Evolutionary conservation across 2,888 invertebrate species (phyloP).

Genomic region (Empis livida): DNA sequence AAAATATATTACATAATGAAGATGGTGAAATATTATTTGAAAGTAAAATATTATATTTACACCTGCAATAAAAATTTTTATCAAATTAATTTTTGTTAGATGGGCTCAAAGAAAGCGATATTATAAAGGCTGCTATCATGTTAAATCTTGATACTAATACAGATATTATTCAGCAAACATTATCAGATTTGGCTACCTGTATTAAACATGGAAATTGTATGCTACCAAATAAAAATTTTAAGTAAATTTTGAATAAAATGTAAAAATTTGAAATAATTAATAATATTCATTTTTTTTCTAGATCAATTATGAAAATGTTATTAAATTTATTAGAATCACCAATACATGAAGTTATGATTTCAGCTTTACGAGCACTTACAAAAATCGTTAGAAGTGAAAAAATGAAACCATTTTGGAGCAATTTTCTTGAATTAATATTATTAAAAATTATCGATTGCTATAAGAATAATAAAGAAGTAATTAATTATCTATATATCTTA

Average conservation of each 20-base stretch:
- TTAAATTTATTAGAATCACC: conserved; percentile 51
- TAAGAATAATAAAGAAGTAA: conserved; percentile 53
- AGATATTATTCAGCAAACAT: conserved; percentile 30
- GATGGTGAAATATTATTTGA: conserved; percentile 47
- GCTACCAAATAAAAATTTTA: conserved; percentile 39
- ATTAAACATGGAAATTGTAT: conserved; percentile 40
- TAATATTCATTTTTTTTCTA: conserved; percentile 18
- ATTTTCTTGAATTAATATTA: conserved; percentile 82
- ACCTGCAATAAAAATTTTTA: neutral
- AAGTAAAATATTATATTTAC: conserved; percentile 30
- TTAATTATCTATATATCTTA: neutral
- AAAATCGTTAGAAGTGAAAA: conserved; percentile 72
- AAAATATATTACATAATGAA: conserved; percentile 40
- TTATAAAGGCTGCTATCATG: conserved; percentile 34
- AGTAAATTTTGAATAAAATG: conserved; percentile 19
- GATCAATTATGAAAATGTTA: conserved; percentile 60
- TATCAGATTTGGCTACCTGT: conserved; percentile 36
- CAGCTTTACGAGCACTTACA: conserved; percentile 66
- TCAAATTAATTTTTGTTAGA: conserved; percentile 10
- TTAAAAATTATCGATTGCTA: conserved; percentile 82
- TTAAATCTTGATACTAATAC: conserved; percentile 28
- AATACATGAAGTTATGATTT: conserved; percentile 51
- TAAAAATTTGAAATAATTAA: neutral
- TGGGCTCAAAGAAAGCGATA: conserved; percentile 35
- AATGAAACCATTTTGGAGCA: conserved; percentile 66